Evolutionary conservation across 2,113 vertebrate genomes (phyloP).

Genomic region (Festucalex cinctus): DNA sequence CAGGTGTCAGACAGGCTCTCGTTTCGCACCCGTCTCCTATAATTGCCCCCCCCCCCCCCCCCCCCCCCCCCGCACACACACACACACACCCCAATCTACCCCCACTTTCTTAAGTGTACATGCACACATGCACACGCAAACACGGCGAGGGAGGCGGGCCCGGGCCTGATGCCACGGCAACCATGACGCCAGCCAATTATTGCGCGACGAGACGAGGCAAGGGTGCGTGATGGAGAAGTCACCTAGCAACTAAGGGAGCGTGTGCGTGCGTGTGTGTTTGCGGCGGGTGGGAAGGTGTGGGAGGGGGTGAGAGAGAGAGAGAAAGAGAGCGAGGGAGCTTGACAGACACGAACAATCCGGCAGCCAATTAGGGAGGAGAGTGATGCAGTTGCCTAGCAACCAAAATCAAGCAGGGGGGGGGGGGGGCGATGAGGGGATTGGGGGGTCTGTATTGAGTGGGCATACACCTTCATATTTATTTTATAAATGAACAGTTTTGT

Average conservation of each 20-base stretch:
- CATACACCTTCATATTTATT: constrained; percentile 2
- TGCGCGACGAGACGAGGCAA: not conserved
- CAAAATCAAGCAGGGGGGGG: not conserved
- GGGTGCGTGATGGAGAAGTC: constrained; percentile 1
- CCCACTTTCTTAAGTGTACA: not conserved
- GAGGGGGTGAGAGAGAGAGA: not conserved
- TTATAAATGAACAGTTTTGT: not conserved
- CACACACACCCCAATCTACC: not conserved
- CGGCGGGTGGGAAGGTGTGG: not conserved
- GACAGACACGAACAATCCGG: not conserved
- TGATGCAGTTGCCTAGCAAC: constrained; percentile 11
- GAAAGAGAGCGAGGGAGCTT: not conserved
- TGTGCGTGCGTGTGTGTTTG: not conserved
- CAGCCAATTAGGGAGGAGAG: constrained; percentile 10
- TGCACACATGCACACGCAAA: not conserved
- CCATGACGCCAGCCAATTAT: constrained; percentile 2
- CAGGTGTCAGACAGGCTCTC: constrained; percentile 3
- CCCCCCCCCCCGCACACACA: not conserved
- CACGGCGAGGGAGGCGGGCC: not conserved
- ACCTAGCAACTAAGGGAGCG: constrained; percentile 4
- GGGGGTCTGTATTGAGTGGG: not conserved
- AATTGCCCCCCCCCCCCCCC: not conserved
- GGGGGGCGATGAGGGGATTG: not conserved
- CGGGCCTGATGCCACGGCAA: not conserved
- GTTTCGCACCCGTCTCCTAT: not conserved